phyloP scores from a whole-genome alignment of 2,113 vertebrate species.

The Sceloporus tristichus region DNA sequence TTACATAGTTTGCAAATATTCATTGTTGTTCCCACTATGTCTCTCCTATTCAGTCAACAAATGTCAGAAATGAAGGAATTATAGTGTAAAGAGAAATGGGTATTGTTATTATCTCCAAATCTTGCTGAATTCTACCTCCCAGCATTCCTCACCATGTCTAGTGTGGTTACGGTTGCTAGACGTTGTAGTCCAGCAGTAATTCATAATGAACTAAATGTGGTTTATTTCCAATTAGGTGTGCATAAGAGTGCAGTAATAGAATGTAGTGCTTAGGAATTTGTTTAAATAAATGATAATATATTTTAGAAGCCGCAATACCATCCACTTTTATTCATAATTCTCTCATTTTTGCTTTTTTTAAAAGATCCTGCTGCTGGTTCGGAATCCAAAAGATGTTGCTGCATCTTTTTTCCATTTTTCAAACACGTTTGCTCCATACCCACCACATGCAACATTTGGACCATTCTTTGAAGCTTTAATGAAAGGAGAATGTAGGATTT shows the following conservation, averaged over 20 bases:
- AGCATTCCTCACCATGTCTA: too few relatives aligned
- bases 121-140: too few relatives aligned
- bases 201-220: neutral
- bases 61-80: too few relatives aligned
- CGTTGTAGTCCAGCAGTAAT: neutral
- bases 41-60: too few relatives aligned
- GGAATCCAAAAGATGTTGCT: conserved; percentile 71
- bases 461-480: conserved; percentile 67
- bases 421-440: neutral
- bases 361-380: conserved; percentile 65
- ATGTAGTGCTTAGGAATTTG: neutral
- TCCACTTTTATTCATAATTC: neutral
- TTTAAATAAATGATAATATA: neutral
- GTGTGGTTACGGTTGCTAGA: too few relatives aligned
- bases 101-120: too few relatives aligned
- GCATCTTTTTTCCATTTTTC: conserved; percentile 69
- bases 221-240: neutral
- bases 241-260: neutral
- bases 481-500: conserved; percentile 63
- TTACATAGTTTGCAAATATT: too few relatives aligned
- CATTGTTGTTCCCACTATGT: too few relatives aligned
- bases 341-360: neutral
- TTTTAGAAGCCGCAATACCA: neutral
- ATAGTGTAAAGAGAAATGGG: too few relatives aligned
- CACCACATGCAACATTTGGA: conserved; percentile 61